Evolutionary conservation across 1,140 invertebrate genomes (phyloP), one percentile per base, ranked within the genome.

Genomic region (Drosophila truncata): DNA sequence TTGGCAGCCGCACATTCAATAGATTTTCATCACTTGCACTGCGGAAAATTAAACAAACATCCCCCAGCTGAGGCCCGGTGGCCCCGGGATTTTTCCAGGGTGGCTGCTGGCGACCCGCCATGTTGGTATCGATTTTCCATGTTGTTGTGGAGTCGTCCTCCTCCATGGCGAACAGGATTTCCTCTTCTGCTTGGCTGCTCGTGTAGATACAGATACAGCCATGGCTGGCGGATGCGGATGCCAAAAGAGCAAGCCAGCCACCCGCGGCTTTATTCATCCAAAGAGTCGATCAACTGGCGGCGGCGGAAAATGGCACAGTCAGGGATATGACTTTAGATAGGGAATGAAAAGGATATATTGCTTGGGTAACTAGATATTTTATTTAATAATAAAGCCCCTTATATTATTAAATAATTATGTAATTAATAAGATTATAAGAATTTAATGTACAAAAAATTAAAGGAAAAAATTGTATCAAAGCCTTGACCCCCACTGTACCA

Each of bases 11-110:
- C 83, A 82, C 66, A 80, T 88, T 90, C 85, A 90, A 90, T 91
- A 91, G 85, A 91, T 90, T 90, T 90, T 90, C 85, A 90, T 90
- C 86, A 90, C 82, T 91, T 85, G 75, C 65, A 69, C 74, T 82
- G 82, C 66, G 86, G 75, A 76, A 90, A 90, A 90, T 91, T 90
- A 90, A 90, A 90, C 82, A 90, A 90, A 90, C 85, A 88, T 82
- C 85, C 77, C 85, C 84, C 84, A 88, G 61, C 33, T 63, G 62
- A 69, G 47, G 41, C 37, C 29, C 16, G 52, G 39, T 35, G 58
- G 71, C 35, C 29, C 29, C 58, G 66, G 25, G 46, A 27, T 35
- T 67, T 44, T 49, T 33, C 27, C 39, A 55, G 63, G 75, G 41
- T 62, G 72, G 41, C 20, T 63, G 58, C 41, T 23, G 57, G 37